These are phyloP conservation scores for Bicyclus anynana DNA, from an alignment of 1,140 invertebrate genomes.

Conservation along the genomic window DNA sequence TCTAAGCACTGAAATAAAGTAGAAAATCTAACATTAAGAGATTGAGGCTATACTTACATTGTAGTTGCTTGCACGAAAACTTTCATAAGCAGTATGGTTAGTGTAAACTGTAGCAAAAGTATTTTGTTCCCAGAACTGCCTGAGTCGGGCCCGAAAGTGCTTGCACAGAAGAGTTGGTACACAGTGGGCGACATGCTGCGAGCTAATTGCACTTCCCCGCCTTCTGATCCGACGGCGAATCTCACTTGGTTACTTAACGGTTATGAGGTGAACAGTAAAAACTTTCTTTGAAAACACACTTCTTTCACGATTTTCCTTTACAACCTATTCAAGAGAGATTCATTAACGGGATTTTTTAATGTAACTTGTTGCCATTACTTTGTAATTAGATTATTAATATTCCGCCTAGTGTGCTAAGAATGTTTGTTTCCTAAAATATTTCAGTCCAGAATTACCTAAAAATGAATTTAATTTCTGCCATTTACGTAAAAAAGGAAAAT, in stretches of 20 bases:
- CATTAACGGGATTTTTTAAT: background rate
- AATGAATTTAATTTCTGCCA: no score
- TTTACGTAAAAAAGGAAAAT: no score
- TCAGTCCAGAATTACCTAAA: no score
- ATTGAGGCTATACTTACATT: background rate
- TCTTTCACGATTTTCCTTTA: background rate
- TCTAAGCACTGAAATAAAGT: no score
- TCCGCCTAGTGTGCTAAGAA: no score
- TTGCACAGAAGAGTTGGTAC: constrained; percentile 84
- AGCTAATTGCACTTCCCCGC: constrained; percentile 85
- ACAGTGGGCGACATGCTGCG: constrained; percentile 84
- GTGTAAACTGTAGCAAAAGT: background rate
- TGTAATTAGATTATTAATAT: no score
- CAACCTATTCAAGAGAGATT: no score
- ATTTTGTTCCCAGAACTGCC: constrained; percentile 78
- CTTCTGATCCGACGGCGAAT: constrained; percentile 86
- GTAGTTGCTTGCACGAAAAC: background rate
- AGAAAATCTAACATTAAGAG: background rate
- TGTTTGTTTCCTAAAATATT: no score
- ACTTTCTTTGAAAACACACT: background rate
- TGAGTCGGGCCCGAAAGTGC: constrained; percentile 80
- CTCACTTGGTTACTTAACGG: constrained; percentile 90
- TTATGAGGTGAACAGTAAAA: constrained; percentile 79
- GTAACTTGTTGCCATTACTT: no score
- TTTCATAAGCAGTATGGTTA: background rate